phyloP scores from a whole-genome alignment of 2,797 vertebrate genomes.

The Ptychobarbus kaznakovi region DNA sequence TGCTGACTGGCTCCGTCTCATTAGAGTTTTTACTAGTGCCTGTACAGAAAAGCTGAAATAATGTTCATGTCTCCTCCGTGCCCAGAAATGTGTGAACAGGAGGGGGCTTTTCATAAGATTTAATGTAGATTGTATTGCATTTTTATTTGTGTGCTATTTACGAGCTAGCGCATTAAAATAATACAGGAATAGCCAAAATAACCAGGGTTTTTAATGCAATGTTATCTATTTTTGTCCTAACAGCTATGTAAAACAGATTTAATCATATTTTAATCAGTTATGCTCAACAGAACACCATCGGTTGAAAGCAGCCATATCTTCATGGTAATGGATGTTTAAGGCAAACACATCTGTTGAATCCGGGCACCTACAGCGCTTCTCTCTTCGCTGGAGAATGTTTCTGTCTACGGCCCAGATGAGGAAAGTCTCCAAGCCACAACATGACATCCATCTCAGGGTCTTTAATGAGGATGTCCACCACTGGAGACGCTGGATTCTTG shows the following conservation, averaged over 20 bases:
- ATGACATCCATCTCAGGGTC: conserved; percentile 40
- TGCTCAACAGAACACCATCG: conserved; percentile 18
- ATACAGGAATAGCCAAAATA: not conserved
- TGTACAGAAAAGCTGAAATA: conserved; percentile 44
- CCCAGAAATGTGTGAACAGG: conserved; percentile 27
- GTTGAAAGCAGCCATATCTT: conserved; percentile 18
- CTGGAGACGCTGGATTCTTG: conserved; percentile 42
- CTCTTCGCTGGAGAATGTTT: conserved; percentile 28
- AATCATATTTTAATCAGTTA: not conserved
- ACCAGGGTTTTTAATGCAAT: not conserved
- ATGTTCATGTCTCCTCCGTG: conserved; percentile 14
- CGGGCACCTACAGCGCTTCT: conserved; percentile 16
- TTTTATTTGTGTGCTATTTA: conserved; percentile 12
- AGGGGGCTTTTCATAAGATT: conserved; percentile 16
- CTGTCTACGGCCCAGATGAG: conserved; percentile 39
- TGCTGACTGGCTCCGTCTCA: conserved; percentile 27
- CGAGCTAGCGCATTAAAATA: not conserved
- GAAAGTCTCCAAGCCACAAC: conserved; percentile 39
- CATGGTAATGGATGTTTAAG: not conserved
- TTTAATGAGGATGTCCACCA: conserved; percentile 46
- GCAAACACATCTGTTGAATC: conserved; percentile 34
- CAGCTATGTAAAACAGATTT: not conserved
- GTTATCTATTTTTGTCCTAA: not conserved
- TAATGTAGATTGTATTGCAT: not conserved
- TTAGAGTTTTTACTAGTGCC: conserved; percentile 52